These are phyloP conservation scores for Protula sp. DNA, from an alignment of 2,888 invertebrate genomes.

Conservation along the genomic window DNA sequence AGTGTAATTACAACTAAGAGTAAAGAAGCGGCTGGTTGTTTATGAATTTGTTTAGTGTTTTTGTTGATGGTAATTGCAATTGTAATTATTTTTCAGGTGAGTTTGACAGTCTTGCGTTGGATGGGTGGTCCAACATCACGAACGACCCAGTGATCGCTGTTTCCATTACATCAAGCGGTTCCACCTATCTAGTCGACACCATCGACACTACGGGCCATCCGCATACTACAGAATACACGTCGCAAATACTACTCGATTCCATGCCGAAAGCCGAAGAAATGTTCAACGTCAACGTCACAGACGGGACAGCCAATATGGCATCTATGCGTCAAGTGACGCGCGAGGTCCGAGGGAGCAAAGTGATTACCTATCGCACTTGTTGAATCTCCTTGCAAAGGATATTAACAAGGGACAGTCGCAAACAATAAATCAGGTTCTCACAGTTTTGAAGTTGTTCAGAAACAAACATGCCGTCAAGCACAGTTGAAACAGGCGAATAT, in stretches of 20 bases:
- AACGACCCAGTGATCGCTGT: neutral
- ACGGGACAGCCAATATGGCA: too few species aligned
- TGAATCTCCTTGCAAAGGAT: neutral
- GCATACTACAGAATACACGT: too few species aligned
- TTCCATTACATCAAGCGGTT: neutral
- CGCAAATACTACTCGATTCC: neutral
- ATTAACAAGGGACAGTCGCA: neutral
- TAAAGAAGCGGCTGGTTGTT: too few species aligned
- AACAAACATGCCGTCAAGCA: neutral
- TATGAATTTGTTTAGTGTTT: too few species aligned
- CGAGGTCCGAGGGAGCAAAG: too few species aligned
- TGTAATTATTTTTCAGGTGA: too few species aligned
- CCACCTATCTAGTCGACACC: neutral
- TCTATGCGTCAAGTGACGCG: too few species aligned
- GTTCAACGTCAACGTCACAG: neutral
- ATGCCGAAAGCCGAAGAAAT: neutral
- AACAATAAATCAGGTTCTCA: neutral
- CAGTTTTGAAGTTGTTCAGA: neutral
- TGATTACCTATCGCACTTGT: neutral
- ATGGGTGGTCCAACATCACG: neutral
- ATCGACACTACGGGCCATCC: neutral
- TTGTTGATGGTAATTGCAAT: too few species aligned
- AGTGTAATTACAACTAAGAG: too few species aligned
- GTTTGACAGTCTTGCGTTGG: neutral
- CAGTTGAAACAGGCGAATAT: neutral